A percentile compares a stretch with the other conserved stretches of the same genome.
These are phyloP conservation scores for Crossocerus cetratus DNA, from an alignment of 2,888 invertebrate species.

Conservation along the genomic window DNA sequence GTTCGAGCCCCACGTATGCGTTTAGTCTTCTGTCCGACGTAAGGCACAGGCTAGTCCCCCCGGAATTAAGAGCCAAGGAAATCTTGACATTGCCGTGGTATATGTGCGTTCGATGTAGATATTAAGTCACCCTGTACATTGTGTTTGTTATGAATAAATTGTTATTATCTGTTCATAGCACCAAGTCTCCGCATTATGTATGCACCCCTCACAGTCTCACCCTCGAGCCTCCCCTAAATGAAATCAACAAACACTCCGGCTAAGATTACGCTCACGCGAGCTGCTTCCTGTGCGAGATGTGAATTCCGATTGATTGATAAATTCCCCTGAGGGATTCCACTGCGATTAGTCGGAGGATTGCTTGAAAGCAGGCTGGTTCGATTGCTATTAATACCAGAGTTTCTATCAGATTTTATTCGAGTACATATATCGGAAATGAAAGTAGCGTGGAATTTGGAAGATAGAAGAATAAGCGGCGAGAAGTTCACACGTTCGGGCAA, in stretches of 20 bases:
- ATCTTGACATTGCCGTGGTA: slow-evolving; percentile 11
- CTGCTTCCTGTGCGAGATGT: too few species aligned
- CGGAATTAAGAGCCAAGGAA: slow-evolving; percentile 9
- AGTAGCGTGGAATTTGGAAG: too few species aligned
- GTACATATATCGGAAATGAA: too few species aligned
- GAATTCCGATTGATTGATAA: too few species aligned
- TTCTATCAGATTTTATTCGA: too few species aligned
- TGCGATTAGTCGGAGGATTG: too few species aligned
- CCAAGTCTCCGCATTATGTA: slow-evolving; percentile 26
- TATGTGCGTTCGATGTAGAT: slow-evolving; percentile 24
- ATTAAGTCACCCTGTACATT: slow-evolving; percentile 45
- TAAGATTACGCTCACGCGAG: too few species aligned
- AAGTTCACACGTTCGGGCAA: not conserved
- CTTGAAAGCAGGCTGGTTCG: too few species aligned
- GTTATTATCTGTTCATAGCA: slow-evolving; percentile 60
- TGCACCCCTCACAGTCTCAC: not conserved
- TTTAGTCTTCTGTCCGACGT: not conserved
- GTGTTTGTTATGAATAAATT: slow-evolving; percentile 62
- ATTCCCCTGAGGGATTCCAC: too few species aligned
- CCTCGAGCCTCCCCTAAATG: too few species aligned
- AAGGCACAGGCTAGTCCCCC: slow-evolving; percentile 21
- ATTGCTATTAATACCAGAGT: too few species aligned
- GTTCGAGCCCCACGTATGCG: not conserved
- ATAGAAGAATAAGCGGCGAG: not conserved
- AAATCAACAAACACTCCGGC: too few species aligned